Evolutionary conservation across 1,140 invertebrate genomes (phyloP).

Genomic region (Condylostylus longicornis): DNA sequence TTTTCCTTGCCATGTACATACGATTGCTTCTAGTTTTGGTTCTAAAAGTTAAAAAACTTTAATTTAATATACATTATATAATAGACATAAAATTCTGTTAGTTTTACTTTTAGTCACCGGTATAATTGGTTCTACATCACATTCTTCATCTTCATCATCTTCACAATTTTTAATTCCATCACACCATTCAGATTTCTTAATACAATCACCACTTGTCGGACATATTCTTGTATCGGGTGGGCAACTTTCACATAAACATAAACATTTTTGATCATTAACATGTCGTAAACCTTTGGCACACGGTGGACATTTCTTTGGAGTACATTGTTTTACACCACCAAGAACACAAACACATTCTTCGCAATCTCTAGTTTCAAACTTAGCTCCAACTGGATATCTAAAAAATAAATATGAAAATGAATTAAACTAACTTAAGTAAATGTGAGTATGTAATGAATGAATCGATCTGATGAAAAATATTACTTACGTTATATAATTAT

Average conservation of each 20-base stretch:
- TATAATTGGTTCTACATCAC: conserved; percentile 25
- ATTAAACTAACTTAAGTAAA: no score
- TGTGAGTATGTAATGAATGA: background rate
- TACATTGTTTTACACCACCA: conserved; percentile 49
- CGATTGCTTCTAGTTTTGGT: conserved; percentile 31
- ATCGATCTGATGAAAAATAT: background rate
- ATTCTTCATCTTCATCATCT: conserved; percentile 60
- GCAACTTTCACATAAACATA: conserved; percentile 60
- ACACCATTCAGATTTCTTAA: conserved; percentile 57
- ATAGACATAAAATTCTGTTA: no score
- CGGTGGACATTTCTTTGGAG: conserved; percentile 45
- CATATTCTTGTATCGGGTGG: conserved; percentile 47
- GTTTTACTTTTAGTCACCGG: conserved; percentile 19
- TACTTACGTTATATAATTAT: conserved; percentile 48
- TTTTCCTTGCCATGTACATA: conserved; percentile 36
- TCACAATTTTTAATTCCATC: conserved; percentile 68
- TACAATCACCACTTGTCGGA: conserved; percentile 57
- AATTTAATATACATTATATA: no score
- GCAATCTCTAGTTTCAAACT: conserved; percentile 53
- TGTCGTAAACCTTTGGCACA: conserved; percentile 39
- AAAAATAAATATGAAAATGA: conserved; percentile 2
- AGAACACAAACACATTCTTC: conserved; percentile 60
- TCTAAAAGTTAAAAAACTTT: background rate
- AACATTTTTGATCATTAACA: conserved; percentile 39
- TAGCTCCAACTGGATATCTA: conserved; percentile 52